Base-by-base conservation (phyloP, 2,888 invertebrate genomes). In the Dorcus parallelipipedus region DNA sequence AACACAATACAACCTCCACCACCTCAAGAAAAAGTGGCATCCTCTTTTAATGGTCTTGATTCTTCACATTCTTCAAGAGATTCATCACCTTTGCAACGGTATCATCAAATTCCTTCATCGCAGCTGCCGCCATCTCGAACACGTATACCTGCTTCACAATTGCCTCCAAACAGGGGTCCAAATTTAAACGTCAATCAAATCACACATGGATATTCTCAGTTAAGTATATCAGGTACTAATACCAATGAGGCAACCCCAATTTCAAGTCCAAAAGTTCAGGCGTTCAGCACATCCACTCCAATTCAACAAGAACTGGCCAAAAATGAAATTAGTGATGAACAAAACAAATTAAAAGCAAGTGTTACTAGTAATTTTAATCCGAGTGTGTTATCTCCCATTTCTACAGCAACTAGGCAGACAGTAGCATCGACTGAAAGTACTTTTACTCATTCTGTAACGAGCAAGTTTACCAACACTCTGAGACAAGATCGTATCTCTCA, bases 51-150 rank as follows among this genome's bases (percentile, higher is more conserved):
- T 65, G 78, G 78, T 10, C 62, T 76, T 38, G 73, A 73, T 63
- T 78, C 78, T 8, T 70, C 75, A 26, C 73, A 75, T 59, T 78
- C 78, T 7, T 78, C 79, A 9, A 70, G 79, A 59, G 76, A 76
- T 57, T 73, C 76, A 3, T 78, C 79, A 5, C 77, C 79, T 9
- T 57, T 67, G 26, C 68, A 71, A 26, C 53, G 66, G 39, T 58
- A 57, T 55, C 26, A 33, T 9, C 63, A 66, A 40, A 70, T 72
- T 58, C 71, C 74, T 14, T 58, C 65, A 41, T 72, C 72, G 26
- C 72, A 73, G 59, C 62, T 75, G 45, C 74, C 76, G 33, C 67
- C 72, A 8, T 38, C 61, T 38, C 65, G 70, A 50, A 64, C 59
- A 14, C 39, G 57, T 40, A 73, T 76, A 54, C 75, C 76, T 47